Conservation (phyloP, 2,797 vertebrate species). For the Silurus lanzhouensis region DNA sequence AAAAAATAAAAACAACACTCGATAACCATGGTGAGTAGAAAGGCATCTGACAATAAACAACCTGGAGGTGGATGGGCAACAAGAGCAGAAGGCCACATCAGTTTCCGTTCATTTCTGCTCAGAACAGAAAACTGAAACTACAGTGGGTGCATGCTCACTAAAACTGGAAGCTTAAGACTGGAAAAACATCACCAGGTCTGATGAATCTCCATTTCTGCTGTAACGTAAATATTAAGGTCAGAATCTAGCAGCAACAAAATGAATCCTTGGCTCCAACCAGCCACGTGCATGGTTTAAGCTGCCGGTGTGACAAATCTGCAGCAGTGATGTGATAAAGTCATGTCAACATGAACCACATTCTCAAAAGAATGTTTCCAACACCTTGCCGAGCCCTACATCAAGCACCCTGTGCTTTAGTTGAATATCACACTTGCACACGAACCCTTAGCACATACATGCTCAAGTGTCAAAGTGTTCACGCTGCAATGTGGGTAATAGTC, state of each 20-base stretch:
- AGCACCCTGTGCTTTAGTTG: neutral
- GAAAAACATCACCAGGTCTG: neutral
- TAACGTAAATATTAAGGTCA: neutral
- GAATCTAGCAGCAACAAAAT: neutral
- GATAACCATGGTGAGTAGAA: neutral
- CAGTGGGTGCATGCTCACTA: neutral
- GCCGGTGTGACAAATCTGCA: neutral
- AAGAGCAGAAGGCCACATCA: neutral
- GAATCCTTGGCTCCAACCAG: neutral
- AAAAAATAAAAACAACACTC: neutral
- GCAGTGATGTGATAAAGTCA: neutral
- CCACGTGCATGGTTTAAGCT: neutral
- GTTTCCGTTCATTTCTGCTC: neutral
- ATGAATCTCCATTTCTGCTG: neutral
- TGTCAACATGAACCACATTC: neutral
- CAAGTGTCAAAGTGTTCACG: neutral
- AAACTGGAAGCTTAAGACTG: neutral
- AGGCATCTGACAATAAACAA: neutral
- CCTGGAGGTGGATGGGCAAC: neutral
- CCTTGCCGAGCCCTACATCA: neutral
- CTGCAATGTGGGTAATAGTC: no score
- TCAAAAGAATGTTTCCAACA: neutral
- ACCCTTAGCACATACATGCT: neutral
- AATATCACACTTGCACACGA: neutral
- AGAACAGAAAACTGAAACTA: neutral